Base-by-base conservation (phyloP, 2,888 invertebrate species). In the Masnerella sp. region DNA sequence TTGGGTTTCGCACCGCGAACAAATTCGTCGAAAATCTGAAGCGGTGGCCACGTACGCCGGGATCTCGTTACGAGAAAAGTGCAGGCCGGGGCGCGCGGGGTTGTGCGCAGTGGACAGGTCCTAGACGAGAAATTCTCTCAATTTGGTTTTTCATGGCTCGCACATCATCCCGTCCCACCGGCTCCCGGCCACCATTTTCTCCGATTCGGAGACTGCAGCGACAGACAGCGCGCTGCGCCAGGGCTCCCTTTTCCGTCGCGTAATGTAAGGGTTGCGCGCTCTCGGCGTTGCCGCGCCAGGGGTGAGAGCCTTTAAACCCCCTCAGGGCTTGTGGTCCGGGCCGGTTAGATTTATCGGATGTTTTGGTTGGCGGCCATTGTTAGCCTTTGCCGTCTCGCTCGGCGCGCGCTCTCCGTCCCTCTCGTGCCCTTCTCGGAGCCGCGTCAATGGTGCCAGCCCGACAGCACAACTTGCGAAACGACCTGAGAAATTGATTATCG, bases 351-450 rank as follows among this genome's bases (percentile, higher is more conserved):
- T 87, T 87, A 87, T 87, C 87, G 87, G 85, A 87, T 87, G 87
- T 87, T 87, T 87, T 87, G 87, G 87, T 87, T 84, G 87, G 87
- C 87, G 85, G 87, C 87, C 87, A 87, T 87, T 87, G 87, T 87
- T 85, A 85, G 81, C 81, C 78, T 78, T 81, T 81, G 80, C 79
- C 81, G 77, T 79, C 72, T 74, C 67, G 64, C 75, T 42, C 62
- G 64, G 43, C 40, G 36, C 40, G 54, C 67, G 51, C 54, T 62
- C 64, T 67, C 47, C 18, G 34, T 12, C 62, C 42, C 56, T 38
- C 36, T 59, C 68, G 32, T 42, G 68, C 65, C 54, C 56, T 47
- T 65, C 52, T 67, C 75, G 25, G 32, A 54, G 38, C 38, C 45
- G 49, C 65, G 58, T 51, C 40, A 64, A 56, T 61, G 40, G 54